Evolutionary conservation across 2,888 invertebrate genomes (phyloP), one percentile per base, ranked within the genome.

Genomic region (Harpalus rubripes): DNA sequence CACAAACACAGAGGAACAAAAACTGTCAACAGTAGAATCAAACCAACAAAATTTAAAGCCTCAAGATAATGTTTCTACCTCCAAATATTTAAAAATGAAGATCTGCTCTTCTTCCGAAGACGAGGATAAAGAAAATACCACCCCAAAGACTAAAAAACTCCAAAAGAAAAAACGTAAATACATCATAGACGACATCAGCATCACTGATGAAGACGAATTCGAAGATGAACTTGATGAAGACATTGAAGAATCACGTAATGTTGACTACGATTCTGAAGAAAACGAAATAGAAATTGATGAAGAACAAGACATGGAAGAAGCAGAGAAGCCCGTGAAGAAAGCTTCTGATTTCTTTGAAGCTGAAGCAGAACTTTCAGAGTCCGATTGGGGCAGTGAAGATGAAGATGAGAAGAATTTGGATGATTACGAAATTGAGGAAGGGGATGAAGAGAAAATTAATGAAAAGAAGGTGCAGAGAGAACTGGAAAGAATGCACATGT

Each of bases 281-380:
- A 96, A 97, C 91, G 96, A 97, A 89, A 90, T 93, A 86, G 92
- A 88, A 78, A 26, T 79, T 8, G 68, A 68, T 56, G 79, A 82
- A 32, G 39, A 65, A 12, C 72, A 76, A 61, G 18, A 18, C 7
- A 0, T 68, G 1, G 32, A 68, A 26, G n/a, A 68, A n/a, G 63
- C 8, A 2, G 74, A 80, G 58, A 74, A 59, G 44, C 39, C 18
- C 58, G 18, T 12, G 16, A 92, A 92, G 68, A 93, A 93, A 78
- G 92, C 93, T 0, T 91, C 92, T 0, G 95, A 96, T 79, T 98
- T 97, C 92, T 93, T 98, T 81, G 98, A 98, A 87, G 93, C 95
- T 58, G 98, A 98, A 91, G 98, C 98, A 0, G 98, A 98, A 89
- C 91, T 98, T 44, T 97, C 97, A 0, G 98, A 98, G 89, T 97